Evolutionary conservation across 2,797 vertebrate genomes (phyloP), one percentile per base, ranked within the genome.

Genomic region (Hippoglossus hippoglossus): DNA sequence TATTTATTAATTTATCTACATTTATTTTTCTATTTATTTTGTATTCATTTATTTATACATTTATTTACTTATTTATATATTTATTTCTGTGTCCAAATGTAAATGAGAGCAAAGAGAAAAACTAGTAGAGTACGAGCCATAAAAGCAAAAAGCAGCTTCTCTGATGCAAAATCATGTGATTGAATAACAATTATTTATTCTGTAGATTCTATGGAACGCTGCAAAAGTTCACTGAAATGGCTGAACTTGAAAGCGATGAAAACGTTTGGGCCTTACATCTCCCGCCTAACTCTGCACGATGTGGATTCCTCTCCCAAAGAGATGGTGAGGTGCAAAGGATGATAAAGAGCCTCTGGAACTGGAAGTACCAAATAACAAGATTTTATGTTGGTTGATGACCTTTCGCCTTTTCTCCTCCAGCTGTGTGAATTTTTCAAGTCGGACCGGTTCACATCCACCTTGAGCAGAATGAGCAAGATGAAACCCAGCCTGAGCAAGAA

Each of bases 201-300:
- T 26, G 5, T 2, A 89, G 87, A 0, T 4, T 6, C 0, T 5
- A 31, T 63, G 54, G 1, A 54, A 16, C 11, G 0, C n/a, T 92
- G 90, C 56, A 52, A 75, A 15, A 12, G 82, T 6, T 63, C 67
- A n/a, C 25, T 83, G 28, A 16, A 63, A 36, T 94, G 93, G 94
- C 71, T 94, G 71, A 65, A 65, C 25, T 1, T 0, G 0, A 57
- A 84, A 0, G 60, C 60, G 0, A 55, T 94, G 71, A 31, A 2
- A 58, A 87, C 85, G 67, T 75, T 95, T 81, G 94, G 94, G 7
- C 89, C 83, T 2, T 94, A 81, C 61, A 19, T 94, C 9, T 75
- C 84, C 10, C 15, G 9, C 2, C 60, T 94, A 52, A 3, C 52
- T 26, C 13, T 81, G 12, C 34, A 0, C 0, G 94, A 95, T 63